These are phyloP conservation scores for Diplogasteroides magnus DNA, from an alignment of 1,140 invertebrate genomes.

Conservation along the genomic window DNA sequence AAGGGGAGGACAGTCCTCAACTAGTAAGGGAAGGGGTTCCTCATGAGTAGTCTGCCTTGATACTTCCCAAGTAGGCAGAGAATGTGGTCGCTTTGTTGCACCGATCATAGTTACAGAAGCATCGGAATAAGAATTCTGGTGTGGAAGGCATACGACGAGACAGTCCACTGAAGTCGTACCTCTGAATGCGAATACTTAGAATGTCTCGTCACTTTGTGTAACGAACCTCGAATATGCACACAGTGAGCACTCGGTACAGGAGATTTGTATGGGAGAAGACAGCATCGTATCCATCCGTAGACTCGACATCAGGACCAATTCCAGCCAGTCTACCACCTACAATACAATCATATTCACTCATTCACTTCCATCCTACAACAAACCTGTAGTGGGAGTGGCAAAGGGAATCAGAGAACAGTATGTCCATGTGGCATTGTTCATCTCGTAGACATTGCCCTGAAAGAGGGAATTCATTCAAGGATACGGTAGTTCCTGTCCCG, in stretches of 20 bases:
- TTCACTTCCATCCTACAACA: too few species aligned
- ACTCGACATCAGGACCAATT: background rate
- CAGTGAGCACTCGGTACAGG: background rate
- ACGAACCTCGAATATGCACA: background rate
- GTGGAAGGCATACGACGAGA: background rate
- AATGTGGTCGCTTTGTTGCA: background rate
- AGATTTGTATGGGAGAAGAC: background rate
- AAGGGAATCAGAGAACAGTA: background rate
- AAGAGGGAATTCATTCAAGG: background rate
- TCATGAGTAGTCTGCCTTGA: too few species aligned
- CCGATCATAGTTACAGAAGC: background rate
- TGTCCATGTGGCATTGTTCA: background rate
- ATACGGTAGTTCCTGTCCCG: too few species aligned
- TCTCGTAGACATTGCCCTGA: background rate
- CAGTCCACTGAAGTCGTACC: background rate
- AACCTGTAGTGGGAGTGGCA: too few species aligned
- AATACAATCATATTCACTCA: too few species aligned
- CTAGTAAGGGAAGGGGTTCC: too few species aligned
- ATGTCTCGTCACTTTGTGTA: background rate
- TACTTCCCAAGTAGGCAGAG: too few species aligned
- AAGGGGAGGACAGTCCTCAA: too few species aligned
- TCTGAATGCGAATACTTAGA: background rate
- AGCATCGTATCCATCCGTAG: background rate
- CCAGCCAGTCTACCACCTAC: background rate
- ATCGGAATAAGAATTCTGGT: background rate